Conservation (phyloP, 2,888 invertebrate species). For the Drosophila tripunctata region DNA sequence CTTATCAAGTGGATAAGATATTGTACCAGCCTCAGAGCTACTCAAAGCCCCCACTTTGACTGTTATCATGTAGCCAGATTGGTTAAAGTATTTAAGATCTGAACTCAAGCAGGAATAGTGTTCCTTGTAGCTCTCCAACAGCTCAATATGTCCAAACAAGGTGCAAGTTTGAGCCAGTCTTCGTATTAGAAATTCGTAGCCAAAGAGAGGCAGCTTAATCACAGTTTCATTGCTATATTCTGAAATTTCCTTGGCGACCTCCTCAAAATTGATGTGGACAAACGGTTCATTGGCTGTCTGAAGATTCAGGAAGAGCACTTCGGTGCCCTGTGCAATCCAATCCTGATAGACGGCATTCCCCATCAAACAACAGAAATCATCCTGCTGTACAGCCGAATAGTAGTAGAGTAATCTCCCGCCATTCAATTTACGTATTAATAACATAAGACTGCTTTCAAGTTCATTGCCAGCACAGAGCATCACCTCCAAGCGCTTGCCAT, state of each 20-base stretch:
- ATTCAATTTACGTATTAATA: conserved; percentile 45
- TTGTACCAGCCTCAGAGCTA: neutral
- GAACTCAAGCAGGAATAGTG: conserved; percentile 29
- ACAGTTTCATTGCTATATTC: neutral
- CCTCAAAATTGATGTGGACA: conserved; percentile 39
- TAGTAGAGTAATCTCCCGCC: conserved; percentile 51
- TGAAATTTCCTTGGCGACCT: conserved; percentile 22
- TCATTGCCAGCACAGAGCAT: conserved; percentile 63
- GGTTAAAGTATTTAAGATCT: conserved; percentile 21
- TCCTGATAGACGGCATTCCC: conserved; percentile 36
- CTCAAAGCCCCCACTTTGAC: conserved; percentile 1
- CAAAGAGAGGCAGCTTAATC: conserved; percentile 49
- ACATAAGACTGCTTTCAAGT: conserved; percentile 44
- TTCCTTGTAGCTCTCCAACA: conserved; percentile 12
- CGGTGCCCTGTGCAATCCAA: conserved; percentile 58
- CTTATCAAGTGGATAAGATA: neutral
- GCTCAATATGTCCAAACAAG: conserved; percentile 44
- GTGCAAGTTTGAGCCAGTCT: conserved; percentile 31
- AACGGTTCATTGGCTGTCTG: conserved; percentile 28
- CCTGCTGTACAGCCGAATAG: conserved; percentile 62
- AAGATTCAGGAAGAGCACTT: conserved; percentile 53
- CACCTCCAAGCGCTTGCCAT: conserved; percentile 50
- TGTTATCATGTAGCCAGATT: neutral
- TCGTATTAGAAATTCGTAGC: conserved; percentile 50
- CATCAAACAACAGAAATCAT: conserved; percentile 46